Conservation (phyloP, 2,888 invertebrate species). For the Orchestes rusci region DNA sequence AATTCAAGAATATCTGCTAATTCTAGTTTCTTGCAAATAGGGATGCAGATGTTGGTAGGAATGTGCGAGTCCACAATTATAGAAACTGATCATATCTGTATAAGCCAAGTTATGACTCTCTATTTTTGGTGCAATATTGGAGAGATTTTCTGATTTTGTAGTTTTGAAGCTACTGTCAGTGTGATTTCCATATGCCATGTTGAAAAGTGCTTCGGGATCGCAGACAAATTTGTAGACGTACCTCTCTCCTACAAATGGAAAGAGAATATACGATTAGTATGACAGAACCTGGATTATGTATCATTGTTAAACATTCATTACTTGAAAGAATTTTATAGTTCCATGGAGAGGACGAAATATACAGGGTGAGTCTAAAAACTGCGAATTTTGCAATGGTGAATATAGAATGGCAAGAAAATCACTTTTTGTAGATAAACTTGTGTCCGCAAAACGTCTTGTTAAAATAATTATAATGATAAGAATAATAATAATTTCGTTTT, state of each 20-base stretch:
- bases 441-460: no score
- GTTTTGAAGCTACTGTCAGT: constrained; percentile 30
- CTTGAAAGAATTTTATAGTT: no score
- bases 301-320: no score
- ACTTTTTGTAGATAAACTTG: no score
- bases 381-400: no score
- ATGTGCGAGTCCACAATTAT: constrained; percentile 42
- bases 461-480: no score
- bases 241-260: constrained; percentile 75
- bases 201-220: constrained; percentile 85
- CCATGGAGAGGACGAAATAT: no score
- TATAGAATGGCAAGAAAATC: no score
- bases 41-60: constrained; percentile 42
- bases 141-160: constrained; percentile 34
- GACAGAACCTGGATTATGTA: not conserved
- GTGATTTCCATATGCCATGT: constrained; percentile 60
- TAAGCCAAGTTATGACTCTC: constrained; percentile 42
- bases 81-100: constrained; percentile 44
- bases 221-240: constrained; percentile 97
- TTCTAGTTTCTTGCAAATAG: constrained; percentile 38
- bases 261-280: not conserved
- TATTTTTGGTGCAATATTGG: constrained; percentile 37
- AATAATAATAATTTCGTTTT: no score
- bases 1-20: constrained; percentile 30
- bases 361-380: no score